Evolutionary conservation across 2,888 invertebrate species (phyloP).

Genomic region (Dendrolimus pini): DNA sequence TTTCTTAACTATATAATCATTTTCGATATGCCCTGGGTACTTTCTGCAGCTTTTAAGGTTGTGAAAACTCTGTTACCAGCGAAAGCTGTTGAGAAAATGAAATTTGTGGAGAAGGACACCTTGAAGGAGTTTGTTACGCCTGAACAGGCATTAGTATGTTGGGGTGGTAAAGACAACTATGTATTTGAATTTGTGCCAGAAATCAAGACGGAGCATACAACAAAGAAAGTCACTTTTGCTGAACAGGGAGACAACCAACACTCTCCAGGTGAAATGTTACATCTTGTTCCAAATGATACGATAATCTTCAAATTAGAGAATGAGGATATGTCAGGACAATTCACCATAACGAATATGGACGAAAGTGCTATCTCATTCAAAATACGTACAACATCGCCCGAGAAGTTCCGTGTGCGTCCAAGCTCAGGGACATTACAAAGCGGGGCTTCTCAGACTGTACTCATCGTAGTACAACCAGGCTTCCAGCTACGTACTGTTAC

Average conservation of each 20-base stretch:
- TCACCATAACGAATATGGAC: slow-evolving; percentile 83
- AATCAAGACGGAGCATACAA: slow-evolving; percentile 47
- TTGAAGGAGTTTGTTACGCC: slow-evolving; percentile 84
- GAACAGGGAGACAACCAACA: slow-evolving; percentile 54
- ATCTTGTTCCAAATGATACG: slow-evolving; percentile 80
- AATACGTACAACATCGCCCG: slow-evolving; percentile 97
- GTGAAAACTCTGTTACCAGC: slow-evolving; percentile 92
- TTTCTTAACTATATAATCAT: slow-evolving; percentile 92
- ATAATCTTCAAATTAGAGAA: slow-evolving; percentile 82
- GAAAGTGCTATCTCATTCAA: slow-evolving; percentile 72
- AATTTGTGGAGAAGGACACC: slow-evolving; percentile 85
- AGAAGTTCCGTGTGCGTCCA: slow-evolving; percentile 95
- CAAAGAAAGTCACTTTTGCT: slow-evolving; percentile 66
- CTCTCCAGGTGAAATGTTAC: slow-evolving; percentile 75
- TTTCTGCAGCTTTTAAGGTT: slow-evolving; percentile 94
- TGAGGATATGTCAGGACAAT: slow-evolving; percentile 81
- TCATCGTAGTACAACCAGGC: slow-evolving; percentile 85
- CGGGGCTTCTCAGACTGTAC: slow-evolving; percentile 79
- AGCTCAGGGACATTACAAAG: slow-evolving; percentile 86
- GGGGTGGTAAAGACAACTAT: slow-evolving; percentile 89
- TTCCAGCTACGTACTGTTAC: slow-evolving; percentile 80
- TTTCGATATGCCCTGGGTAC: slow-evolving; percentile 95
- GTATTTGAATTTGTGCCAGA: slow-evolving; percentile 84
- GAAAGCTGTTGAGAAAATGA: slow-evolving; percentile 92
- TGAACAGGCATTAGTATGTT: slow-evolving; percentile 84